Base-by-base conservation (phyloP, 2,113 vertebrate species). In the Bagarius yarrelli region DNA sequence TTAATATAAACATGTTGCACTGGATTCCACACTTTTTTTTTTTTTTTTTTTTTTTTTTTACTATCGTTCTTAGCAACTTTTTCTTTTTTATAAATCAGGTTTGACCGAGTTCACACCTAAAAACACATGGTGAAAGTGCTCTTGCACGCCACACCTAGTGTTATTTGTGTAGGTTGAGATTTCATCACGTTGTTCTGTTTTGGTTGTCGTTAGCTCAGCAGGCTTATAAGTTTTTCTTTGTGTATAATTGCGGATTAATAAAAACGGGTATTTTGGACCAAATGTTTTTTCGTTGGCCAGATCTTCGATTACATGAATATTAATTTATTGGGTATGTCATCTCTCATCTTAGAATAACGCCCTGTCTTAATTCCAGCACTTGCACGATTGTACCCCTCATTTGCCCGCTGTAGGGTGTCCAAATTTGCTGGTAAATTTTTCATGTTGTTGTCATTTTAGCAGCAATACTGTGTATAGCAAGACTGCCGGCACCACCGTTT, bases 11-110 rank as follows among this genome's bases (percentile, higher is more conserved):
- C 76, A 6, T 64, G 85, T 76, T 72, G 16, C 13, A 21, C 71
- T 50, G 30, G 75, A 88, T 84, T 85, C 78, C 80, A 14, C 55
- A 23, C n/a, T 47, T 8, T 1, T 4, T 75, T 12, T 60, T 77
- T 40, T 47, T 53, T 27, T 30, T n/a, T 47, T 8, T 1, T 4
- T 75, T 12, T 60, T 77, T 40, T 47, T 53, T 27, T 30, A 27
- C 16, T 57, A 60, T 16, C 75, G 15, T 61, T 57, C 23, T 71
- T 11, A 55, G 15, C 32, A 18, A n/a, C 25, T 15, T 12, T 57
- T 75, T 13, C 15, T 50, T 47, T 75, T 13, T 18, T 52, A 52
- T 9, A 56, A 59, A 63, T 82, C 76, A 55, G 25, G 74, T 32
- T 77, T 36, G 16, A 50, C 61, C 14, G 73, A 63, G n/a, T 4